A percentile compares a stretch with the other conserved stretches of the same genome.
Conservation (phyloP, 2,797 vertebrate genomes). For the Prionace glauca region DNA sequence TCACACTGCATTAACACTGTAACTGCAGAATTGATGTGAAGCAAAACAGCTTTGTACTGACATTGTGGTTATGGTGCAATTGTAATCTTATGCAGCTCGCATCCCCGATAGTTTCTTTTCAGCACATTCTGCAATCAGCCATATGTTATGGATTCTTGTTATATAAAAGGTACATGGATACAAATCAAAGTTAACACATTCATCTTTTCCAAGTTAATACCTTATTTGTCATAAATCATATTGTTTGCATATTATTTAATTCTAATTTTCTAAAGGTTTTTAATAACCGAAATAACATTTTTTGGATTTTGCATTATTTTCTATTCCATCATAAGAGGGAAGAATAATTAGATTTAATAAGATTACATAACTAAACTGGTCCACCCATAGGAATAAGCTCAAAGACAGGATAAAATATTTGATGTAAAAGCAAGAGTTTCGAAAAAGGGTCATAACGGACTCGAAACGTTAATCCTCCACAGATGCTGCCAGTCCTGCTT, state of each 20-base stretch:
- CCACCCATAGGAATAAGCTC: not conserved
- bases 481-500: no score
- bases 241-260: not conserved
- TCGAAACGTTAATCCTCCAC: no score
- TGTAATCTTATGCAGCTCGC: not conserved
- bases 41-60: not conserved
- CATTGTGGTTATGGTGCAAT: not conserved
- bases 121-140: not conserved
- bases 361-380: not conserved
- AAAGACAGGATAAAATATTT: not conserved
- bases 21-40: not conserved
- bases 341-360: not conserved
- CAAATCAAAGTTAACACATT: not conserved
- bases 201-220: not conserved
- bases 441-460: no score
- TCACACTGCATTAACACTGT: not conserved
- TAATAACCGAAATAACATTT: not conserved
- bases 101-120: not conserved
- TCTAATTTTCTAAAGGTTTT: not conserved
- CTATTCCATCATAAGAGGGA: not conserved
- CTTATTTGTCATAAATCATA: not conserved
- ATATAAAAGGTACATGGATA: constrained; percentile 1
- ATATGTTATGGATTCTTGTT: not conserved
- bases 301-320: not conserved
- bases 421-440: no score